Base-by-base conservation (phyloP, 1,140 invertebrate species). In the Xylocopa sonorina region DNA sequence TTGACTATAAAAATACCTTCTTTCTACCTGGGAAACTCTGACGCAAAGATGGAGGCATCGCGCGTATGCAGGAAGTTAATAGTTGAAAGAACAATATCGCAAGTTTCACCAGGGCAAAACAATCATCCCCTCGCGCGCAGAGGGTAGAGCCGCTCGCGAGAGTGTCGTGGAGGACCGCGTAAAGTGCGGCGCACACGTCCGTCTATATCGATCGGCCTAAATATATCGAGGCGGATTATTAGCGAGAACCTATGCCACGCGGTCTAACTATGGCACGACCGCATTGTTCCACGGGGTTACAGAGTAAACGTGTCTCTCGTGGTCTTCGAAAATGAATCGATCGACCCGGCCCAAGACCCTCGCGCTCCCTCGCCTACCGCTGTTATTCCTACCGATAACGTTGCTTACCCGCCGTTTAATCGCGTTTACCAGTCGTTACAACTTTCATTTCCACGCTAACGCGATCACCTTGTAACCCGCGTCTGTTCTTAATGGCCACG, bases 181-280 rank as follows among this genome's bases (percentile, higher is more conserved):
- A 71, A 78, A 78, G 67, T 48, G 29, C 62, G 62, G 51, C 38
- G 50, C 71, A 85, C 43, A 85, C 81, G 66, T 85, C 71, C 83
- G 60, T 79, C 55, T 86, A 85, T 73, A 86, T 86, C 76, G 80
- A 86, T 86, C 76, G 83, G 84, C 80, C 84, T 86, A 86, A 86
- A 86, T 86, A 85, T 86, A 86, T 82, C 80, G 71, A 82, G 79
- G 38, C 74, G 66, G 76, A 85, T 82, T 78, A 78, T 78, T 85
- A 86, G 81, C 77, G 69, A 85, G 83, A 43, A 72, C 75, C 76
- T 82, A 76, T 75, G 62, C 51, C 67, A 86, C 62, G 46, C 81
- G 55, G 51, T 66, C 60, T 76, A 85, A 85, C 48, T 82, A 85
- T 78, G 74, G 74, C 69, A 73, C 79, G 84, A 78, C 74, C 75